Evolutionary conservation across 2,113 vertebrate species (phyloP), one percentile per base, ranked within the genome.

Genomic region (Synodontis membranacea): DNA sequence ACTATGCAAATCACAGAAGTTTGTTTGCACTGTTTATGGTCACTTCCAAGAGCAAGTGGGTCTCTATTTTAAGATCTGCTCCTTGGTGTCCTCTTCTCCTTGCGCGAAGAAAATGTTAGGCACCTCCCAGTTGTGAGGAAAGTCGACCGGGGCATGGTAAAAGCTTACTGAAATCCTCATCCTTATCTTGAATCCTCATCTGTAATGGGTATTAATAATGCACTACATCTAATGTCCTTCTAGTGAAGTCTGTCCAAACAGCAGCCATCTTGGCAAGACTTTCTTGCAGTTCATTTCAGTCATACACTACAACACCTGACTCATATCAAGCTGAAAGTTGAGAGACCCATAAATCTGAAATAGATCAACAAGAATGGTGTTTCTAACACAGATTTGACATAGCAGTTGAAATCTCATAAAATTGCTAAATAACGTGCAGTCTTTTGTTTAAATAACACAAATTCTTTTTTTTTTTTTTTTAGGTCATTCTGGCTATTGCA

Each of bases 261-360:
- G 28, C n/a, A 64, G n/a, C 60, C 60, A 31, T 64, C 12, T n/a
- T 64, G n/a, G n/a, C n/a, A 64, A 64, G 9, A 31, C 60, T 14
- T 64, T n/a, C 60, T n/a, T 28, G 60, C 60, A 64, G 60, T 64
- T 64, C 64, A 19, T 68, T 34, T 68, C 64, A 68, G 64, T 68
- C 64, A 68, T n/a, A 31, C n/a, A n/a, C n/a, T n/a, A n/a, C 11
- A 64, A n/a, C 1, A 37, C 5, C 34, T 68, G 15, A 68, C 60
- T 64, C 28, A 31, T 68, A 37, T 68, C 5, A 4, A 37, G 5
- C 19, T 37, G 64, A 64, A 31, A 7, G 31, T 5, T 4, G 64
- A 19, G 31, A 68, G 15, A 19, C 15, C 17, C n/a, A 66, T 66
- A 34, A 34, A 34, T 34, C 31, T 64, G 2, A 64, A 64, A 64